Evolutionary conservation across 2,113 vertebrate species (phyloP).

Genomic region (Delphinapterus leucas): DNA sequence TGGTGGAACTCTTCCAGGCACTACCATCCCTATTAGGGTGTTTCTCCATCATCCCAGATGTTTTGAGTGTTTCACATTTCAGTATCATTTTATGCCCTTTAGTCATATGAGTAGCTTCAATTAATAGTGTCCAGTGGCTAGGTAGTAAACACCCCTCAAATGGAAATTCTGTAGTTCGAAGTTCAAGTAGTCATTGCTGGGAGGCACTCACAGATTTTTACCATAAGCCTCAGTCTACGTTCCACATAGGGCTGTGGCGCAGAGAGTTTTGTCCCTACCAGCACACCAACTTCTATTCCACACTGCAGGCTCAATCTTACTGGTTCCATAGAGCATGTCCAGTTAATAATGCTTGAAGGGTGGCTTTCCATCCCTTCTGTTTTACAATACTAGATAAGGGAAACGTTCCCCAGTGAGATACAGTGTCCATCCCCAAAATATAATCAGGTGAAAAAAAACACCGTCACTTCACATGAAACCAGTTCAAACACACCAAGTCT

Average conservation of each 20-base stretch:
- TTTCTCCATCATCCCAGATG: not conserved
- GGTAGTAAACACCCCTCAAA: not conserved
- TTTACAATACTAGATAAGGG: too few relatives aligned
- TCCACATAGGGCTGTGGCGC: not conserved
- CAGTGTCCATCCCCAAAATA: not conserved
- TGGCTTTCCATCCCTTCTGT: too few relatives aligned
- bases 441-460: not conserved
- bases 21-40: not conserved
- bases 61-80: not conserved
- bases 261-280: not conserved
- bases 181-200: not conserved
- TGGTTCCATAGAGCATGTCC: not conserved
- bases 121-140: not conserved
- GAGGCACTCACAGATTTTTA: not conserved
- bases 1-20: not conserved
- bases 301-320: not conserved
- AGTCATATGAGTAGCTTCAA: not conserved
- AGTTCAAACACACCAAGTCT: not conserved
- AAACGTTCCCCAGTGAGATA: not conserved
- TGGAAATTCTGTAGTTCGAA: not conserved
- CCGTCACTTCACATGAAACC: not conserved
- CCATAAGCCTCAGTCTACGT: not conserved
- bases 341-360: not conserved
- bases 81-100: not conserved
- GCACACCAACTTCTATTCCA: too few relatives aligned